Conservation (phyloP, 1,140 invertebrate species). For the Apis florea region DNA sequence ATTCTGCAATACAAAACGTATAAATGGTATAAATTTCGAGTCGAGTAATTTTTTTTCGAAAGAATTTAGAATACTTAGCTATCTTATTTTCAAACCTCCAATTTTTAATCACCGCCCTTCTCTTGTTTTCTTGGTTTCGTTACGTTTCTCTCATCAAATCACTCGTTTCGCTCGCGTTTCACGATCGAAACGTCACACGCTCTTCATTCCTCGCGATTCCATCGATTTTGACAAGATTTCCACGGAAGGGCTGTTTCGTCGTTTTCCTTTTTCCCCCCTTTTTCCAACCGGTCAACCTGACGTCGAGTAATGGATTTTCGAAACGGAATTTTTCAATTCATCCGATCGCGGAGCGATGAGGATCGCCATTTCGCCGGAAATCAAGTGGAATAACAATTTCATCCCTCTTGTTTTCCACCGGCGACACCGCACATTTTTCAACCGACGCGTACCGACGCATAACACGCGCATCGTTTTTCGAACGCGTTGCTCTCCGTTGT, state of each 20-base stretch:
- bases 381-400: conserved; percentile 9
- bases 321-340: not conserved
- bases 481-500: not conserved
- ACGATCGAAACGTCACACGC: not conserved
- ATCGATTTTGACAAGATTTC: not conserved
- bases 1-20: no score
- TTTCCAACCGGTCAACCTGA: no score
- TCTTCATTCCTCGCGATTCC: not conserved
- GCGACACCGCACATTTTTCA: not conserved
- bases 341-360: not conserved
- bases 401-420: not conserved
- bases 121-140: no score
- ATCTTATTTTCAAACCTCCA: no score
- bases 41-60: no score
- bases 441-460: not conserved
- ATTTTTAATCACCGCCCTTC: no score
- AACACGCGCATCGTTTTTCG: not conserved
- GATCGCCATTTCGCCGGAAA: not conserved
- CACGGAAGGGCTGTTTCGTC: not conserved
- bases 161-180: not conserved
- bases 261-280: no score
- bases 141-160: not conserved
- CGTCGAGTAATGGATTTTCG: not conserved
- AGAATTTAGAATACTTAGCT: no score
- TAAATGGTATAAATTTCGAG: no score